Evolutionary conservation across 53 echinoderm and acorn worm genomes (phyloP).

Genomic region (Antedon mediterranea): DNA sequence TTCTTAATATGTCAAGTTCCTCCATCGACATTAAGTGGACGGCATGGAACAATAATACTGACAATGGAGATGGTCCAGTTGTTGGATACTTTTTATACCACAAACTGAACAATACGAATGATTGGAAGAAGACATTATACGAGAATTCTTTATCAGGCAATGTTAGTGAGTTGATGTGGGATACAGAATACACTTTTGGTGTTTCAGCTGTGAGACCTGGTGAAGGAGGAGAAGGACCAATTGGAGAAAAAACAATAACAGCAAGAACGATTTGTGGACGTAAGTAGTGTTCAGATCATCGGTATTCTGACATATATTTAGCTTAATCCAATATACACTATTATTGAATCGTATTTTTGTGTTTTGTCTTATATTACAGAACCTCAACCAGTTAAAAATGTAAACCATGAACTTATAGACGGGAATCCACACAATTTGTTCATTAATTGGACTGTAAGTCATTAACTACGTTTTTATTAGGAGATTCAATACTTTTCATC

Average conservation of each 20-base stretch:
- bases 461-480: too few species aligned
- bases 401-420: too few species aligned
- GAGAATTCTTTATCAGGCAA: not conserved
- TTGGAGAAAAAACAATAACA: not conserved
- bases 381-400: too few species aligned
- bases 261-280: not conserved
- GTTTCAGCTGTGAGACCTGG: conserved; percentile 26
- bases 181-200: conserved; percentile 19
- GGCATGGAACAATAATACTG: conserved; percentile 15
- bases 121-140: not conserved
- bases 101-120: not conserved
- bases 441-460: too few species aligned
- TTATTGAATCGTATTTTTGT: too few species aligned
- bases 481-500: too few species aligned
- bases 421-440: too few species aligned
- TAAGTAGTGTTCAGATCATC: not conserved
- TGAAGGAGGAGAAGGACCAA: conserved; percentile 29
- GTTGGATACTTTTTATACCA: conserved; percentile 14
- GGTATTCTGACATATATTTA: too few species aligned
- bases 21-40: conserved; percentile 23
- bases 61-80: conserved; percentile 35
- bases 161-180: not conserved
- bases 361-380: too few species aligned
- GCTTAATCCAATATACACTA: too few species aligned
- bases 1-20: not conserved